Percentiles rank a stretch among this genome's conserved stretches.
These are phyloP conservation scores for Papilio polytes DNA, from an alignment of 1,140 invertebrate species.

Conservation along the genomic window DNA sequence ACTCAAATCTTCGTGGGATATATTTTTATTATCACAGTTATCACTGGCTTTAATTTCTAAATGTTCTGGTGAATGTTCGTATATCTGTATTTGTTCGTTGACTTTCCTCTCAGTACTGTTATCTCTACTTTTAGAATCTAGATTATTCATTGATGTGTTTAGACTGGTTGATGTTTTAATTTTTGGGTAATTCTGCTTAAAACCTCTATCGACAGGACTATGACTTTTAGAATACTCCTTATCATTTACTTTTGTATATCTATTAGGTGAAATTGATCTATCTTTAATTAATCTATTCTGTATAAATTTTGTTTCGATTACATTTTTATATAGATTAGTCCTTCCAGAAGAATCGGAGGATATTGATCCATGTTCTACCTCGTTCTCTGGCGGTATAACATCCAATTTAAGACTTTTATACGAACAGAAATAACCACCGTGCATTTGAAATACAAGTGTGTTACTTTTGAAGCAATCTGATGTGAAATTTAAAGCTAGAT, in stretches of 20 bases:
- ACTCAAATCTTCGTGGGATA: constrained; percentile 71
- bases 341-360: constrained; percentile 72
- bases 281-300: constrained; percentile 64
- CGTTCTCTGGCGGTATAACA: constrained; percentile 75
- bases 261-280: constrained; percentile 76
- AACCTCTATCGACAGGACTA: constrained; percentile 72
- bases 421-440: constrained; percentile 93
- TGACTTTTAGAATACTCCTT: constrained; percentile 80
- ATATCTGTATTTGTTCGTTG: constrained; percentile 70
- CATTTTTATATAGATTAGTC: constrained; percentile 65
- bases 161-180: constrained; percentile 66
- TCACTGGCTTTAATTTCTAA: constrained; percentile 74
- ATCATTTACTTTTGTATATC: constrained; percentile 63
- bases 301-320: constrained; percentile 62
- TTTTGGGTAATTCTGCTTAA: constrained; percentile 73
- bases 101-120: constrained; percentile 56
- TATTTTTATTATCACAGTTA: constrained; percentile 66
- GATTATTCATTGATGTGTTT: constrained; percentile 60
- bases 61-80: constrained; percentile 79
- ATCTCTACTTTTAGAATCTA: constrained; percentile 52
- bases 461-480: constrained; percentile 90
- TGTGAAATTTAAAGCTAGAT: constrained; percentile 87
- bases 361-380: constrained; percentile 70
- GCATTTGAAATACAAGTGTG: constrained; percentile 94
- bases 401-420: constrained; percentile 84